Conservation (phyloP, 2,113 vertebrate genomes). For the Chaetodon auriga region DNA sequence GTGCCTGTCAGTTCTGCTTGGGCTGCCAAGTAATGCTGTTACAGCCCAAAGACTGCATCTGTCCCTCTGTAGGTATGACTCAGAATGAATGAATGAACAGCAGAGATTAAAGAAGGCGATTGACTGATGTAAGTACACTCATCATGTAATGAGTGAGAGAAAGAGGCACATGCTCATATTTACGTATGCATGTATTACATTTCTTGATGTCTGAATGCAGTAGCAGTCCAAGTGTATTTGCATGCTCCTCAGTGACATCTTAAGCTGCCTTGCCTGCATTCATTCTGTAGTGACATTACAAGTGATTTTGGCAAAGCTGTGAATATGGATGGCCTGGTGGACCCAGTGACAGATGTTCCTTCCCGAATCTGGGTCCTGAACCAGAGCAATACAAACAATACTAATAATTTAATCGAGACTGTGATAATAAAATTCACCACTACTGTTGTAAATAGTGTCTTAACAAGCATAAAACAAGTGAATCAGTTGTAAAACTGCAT, state of each 20-base stretch:
- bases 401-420: neutral
- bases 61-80: conserved; percentile 20
- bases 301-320: conserved; percentile 90
- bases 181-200: neutral
- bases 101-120: neutral
- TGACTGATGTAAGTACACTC: neutral
- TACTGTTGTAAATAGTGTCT: neutral
- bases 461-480: neutral
- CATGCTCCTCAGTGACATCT: neutral
- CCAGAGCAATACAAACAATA: neutral
- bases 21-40: conserved; percentile 60
- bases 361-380: conserved; percentile 89
- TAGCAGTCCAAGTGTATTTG: neutral
- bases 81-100: conserved; percentile 16
- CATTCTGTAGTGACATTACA: neutral
- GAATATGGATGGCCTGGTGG: conserved; percentile 87
- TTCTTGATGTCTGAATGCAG: neutral
- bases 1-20: conserved; percentile 43
- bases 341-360: conserved; percentile 93
- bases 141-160: neutral
- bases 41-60: conserved; percentile 43
- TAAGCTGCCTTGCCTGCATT: conserved; percentile 7
- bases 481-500: conserved; percentile 19
- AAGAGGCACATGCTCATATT: neutral
- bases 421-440: neutral